phyloP scores from a whole-genome alignment of 2,888 invertebrate genomes.

The Stenoptilia bipunctidactyla region DNA sequence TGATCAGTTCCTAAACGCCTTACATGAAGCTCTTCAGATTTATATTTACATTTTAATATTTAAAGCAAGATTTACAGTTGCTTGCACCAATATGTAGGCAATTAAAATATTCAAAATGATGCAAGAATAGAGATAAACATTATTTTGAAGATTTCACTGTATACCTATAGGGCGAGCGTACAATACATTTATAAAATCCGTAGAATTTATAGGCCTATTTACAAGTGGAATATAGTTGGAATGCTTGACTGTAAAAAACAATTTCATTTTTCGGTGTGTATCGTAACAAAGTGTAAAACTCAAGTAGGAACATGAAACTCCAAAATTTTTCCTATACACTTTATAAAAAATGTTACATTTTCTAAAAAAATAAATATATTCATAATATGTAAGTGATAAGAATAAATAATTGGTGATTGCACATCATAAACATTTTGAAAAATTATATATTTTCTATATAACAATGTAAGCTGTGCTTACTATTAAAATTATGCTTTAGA shows the following conservation, averaged over 20 bases:
- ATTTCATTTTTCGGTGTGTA: slow-evolving; percentile 43
- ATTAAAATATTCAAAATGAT: too few species aligned
- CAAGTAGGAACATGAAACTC: slow-evolving; percentile 63
- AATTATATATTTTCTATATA: slow-evolving; percentile 42
- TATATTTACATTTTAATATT: slow-evolving; percentile 54
- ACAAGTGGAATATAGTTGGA: slow-evolving; percentile 69
- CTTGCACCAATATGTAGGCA: too few species aligned
- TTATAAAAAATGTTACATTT: slow-evolving; percentile 42
- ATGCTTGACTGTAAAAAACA: slow-evolving; percentile 58
- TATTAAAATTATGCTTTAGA: slow-evolving; percentile 17
- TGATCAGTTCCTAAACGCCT: slow-evolving; percentile 40
- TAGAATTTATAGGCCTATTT: slow-evolving; percentile 65
- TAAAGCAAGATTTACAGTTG: slow-evolving; percentile 56
- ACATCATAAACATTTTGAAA: slow-evolving; percentile 56
- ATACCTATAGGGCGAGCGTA: too few species aligned
- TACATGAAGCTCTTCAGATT: slow-evolving; percentile 43
- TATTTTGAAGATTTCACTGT: too few species aligned
- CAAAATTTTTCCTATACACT: slow-evolving; percentile 15
- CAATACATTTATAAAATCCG: slow-evolving; percentile 36
- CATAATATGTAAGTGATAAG: slow-evolving; percentile 36
- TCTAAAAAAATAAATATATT: slow-evolving; percentile 64
- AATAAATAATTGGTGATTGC: slow-evolving; percentile 66
- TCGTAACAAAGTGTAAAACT: slow-evolving; percentile 47
- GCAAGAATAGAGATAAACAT: too few species aligned
- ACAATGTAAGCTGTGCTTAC: slow-evolving; percentile 51